Evolutionary conservation across 2,888 invertebrate genomes (phyloP), one percentile per base, ranked within the genome.

Genomic region (Papilio protenor): DNA sequence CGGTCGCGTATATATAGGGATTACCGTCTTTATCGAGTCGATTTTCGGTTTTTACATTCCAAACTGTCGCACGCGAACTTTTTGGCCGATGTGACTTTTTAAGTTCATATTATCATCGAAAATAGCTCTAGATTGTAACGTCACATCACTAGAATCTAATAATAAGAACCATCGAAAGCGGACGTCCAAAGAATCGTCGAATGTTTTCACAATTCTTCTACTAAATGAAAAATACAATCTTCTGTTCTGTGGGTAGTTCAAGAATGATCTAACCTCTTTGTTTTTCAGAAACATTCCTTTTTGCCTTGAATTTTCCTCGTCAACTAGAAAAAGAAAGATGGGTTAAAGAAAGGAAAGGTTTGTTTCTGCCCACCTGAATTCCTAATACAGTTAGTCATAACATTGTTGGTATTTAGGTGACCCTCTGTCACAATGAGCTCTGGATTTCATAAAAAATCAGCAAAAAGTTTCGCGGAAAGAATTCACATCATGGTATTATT

Each of bases 1-100:
- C 87, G 87, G 83, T 86, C 87, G 91, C 89, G 89, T 91, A 93
- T 93, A 93, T 94, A 93, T 94, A 94, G 93, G 91, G 91, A 92
- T 94, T 94, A 94, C 94, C 88, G 91, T 92, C 92, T 92, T 94
- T 94, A 93, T 93, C 89, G 91, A 92, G 91, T 89, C 88, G 91
- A 92, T 93, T 92, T 91, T 90, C 90, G 87, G 91, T 90, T 91
- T 93, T 93, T 92, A 92, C 92, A 92, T 90, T 84, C 91, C 89
- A 85, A 85, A 86, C 83, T 86, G 85, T 85, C 85, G 86, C 84
- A 84, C 88, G 85, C 86, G 80, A 81, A 86, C 87, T 88, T 89
- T 87, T 85, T 82, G 82, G 85, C 52, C 23, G 73, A 77, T 77
- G 73, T 33, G 61, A 64, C 72, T 77, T 77, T 77, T 73, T 77